These are phyloP conservation scores for Chrysolina oricalcia DNA, from an alignment of 2,888 invertebrate genomes.

Conservation along the genomic window DNA sequence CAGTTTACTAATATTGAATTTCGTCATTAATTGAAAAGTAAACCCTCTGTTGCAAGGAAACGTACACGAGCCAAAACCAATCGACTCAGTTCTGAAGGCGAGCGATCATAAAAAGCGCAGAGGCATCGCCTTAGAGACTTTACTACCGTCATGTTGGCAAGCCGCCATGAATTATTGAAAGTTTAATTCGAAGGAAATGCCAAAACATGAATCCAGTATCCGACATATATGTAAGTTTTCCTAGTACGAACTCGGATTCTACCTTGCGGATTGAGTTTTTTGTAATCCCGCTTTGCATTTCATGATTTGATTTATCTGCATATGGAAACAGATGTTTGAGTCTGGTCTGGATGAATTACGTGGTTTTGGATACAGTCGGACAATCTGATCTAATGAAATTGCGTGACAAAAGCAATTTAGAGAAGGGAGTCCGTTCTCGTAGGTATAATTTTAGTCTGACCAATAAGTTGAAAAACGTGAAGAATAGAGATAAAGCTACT, in stretches of 20 bases:
- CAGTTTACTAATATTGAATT: neutral
- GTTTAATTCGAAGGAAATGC: slow-evolving; percentile 71
- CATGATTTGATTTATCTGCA: slow-evolving; percentile 20
- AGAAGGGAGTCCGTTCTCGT: too few relatives aligned
- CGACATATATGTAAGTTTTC: slow-evolving; percentile 21
- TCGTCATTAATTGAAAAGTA: neutral
- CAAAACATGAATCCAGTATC: slow-evolving; percentile 68
- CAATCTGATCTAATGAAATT: neutral
- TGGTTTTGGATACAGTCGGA: neutral
- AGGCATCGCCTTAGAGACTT: slow-evolving; percentile 64
- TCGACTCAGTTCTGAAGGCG: slow-evolving; percentile 29
- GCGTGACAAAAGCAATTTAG: neutral
- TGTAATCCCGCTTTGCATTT: neutral
- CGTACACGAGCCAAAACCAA: neutral
- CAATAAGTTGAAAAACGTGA: too few relatives aligned
- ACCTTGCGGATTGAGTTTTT: slow-evolving; percentile 18
- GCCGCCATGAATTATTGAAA: slow-evolving; percentile 70
- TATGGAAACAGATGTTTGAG: slow-evolving; percentile 8
- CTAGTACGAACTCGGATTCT: neutral
- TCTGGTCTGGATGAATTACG: neutral
- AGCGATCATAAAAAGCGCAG: slow-evolving; percentile 64
- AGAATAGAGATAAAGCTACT: too few relatives aligned
- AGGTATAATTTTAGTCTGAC: neutral
- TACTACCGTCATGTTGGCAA: slow-evolving; percentile 66
- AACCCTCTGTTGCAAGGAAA: neutral